Evolutionary conservation across 2,113 vertebrate genomes (phyloP).

Genomic region (Tragelaphus strepsiceros): DNA sequence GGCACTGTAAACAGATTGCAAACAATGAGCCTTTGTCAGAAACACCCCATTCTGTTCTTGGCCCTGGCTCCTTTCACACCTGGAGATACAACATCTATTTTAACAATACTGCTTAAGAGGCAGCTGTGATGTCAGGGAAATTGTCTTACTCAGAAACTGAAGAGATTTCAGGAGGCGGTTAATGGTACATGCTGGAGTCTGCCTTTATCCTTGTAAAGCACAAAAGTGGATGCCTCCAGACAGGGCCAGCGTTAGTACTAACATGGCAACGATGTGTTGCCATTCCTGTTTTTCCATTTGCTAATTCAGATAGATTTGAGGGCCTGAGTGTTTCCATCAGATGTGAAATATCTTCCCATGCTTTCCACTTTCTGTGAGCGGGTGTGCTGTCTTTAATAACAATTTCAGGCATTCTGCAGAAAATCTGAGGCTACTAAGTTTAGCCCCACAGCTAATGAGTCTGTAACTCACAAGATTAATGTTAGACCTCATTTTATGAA

Average conservation of each 20-base stretch:
- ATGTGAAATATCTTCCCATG: background rate
- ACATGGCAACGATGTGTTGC: background rate
- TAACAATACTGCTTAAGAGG: constrained; percentile 25
- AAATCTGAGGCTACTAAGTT: background rate
- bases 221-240: background rate
- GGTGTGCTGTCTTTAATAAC: background rate
- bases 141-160: background rate
- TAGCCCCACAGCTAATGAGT: background rate
- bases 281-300: background rate
- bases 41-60: constrained; percentile 11
- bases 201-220: background rate
- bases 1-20: constrained; percentile 35
- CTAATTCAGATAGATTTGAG: background rate
- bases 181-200: background rate
- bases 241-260: background rate
- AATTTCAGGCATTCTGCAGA: background rate
- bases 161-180: background rate
- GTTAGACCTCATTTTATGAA: background rate
- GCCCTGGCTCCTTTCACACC: constrained; percentile 32
- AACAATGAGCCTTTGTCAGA: background rate
- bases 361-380: background rate
- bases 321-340: background rate
- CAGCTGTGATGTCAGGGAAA: background rate
- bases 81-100: background rate
- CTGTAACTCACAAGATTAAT: background rate